Evolutionary conservation across 2,113 vertebrate genomes (phyloP), one percentile per base, ranked within the genome.

Genomic region (Pseudopipra pipra): DNA sequence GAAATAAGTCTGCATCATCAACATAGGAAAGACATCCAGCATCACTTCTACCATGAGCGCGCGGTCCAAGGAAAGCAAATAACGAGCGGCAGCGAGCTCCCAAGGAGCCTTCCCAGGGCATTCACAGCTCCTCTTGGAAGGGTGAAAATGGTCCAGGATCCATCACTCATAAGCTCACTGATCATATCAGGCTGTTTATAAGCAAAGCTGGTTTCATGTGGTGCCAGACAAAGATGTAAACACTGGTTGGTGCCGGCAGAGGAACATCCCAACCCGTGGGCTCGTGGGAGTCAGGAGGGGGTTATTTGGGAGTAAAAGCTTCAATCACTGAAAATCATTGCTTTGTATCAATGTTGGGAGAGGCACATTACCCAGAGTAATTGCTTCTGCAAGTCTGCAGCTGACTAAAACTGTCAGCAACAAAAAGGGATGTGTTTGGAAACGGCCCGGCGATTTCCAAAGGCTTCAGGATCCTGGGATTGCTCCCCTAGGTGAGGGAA

Each of bases 41-140:
- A 95, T 84, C 92, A 84, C 90, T 88, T 93, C 93, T 90, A 54
- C 67, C 85, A 18, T 20, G 51, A 46, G 72, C 6, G 24, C 0
- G 41, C 6, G 41, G 63, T 86, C 92, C 96, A 97, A 97, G n/a
- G 75, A 97, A 97, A 95, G 90, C 95, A 96, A 94, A 94, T 5
- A 88, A 33, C 6, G 20, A 65, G 89, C 93, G 88, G 14, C 51
- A 73, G 71, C 54, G 67, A 67, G 23, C 79, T 55, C 92, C 23
- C 63, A 54, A 49, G 86, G 82, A 97, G 85, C 93, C 83, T 68
- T 41, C 75, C 87, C 63, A 14, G 82, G 85, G 78, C 89, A 61
- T 54, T 89, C 73, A 5, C 44, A 23, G 84, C 74, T 66, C 55
- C 87, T n/a, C 25, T 19, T 59, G 82, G 93, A 91, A 62, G 94